Base-by-base conservation (phyloP, 2,888 invertebrate genomes). In the Cantharis nigra region DNA sequence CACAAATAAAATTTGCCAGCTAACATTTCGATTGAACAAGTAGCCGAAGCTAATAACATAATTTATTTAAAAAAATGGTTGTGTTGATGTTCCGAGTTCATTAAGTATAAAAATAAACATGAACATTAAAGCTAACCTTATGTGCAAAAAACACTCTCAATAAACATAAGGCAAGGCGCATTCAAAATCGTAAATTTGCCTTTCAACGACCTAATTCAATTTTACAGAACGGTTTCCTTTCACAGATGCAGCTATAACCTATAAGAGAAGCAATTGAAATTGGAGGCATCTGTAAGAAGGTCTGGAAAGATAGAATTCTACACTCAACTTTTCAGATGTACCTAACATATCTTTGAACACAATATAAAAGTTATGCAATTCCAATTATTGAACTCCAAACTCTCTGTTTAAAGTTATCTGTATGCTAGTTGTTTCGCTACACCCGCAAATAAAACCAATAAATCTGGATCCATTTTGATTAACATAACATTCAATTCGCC, bases 191-290 rank as follows among this genome's bases (percentile, higher is more conserved):
- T 83, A 83, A 83, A 83, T 83, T 83, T 80, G 81, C 83, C 81
- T 83, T 83, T 83, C 82, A 83, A 81, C 82, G 81, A 81, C 76
- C 82, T 81, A 83, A 82, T 83, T 82, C 83, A 82, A 83, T 83
- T 82, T 81, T 80, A 81, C 80, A 80, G 80, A 83, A 82, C 79
- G 81, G 81, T 80, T 82, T 82, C 81, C 80, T 80, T 80, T 80
- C 82, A 81, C 80, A 81, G 81, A 81, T 81, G 80, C 80, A 79
- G 80, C 81, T 70, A 80, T 81, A 81, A 81, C 81, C 81, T 80
- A 80, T 80, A 80, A 81, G 81, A 81, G 79, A 80, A 80, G 79
- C 81, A 81, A 80, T 81, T 80, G 80, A 78, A 81, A 76, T 75
- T 75, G 70, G 80, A 80, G 80, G 80, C 81, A 81, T 81, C 81